Conservation (phyloP, 1,140 invertebrate genomes). For the Bathynomus jamesi region DNA sequence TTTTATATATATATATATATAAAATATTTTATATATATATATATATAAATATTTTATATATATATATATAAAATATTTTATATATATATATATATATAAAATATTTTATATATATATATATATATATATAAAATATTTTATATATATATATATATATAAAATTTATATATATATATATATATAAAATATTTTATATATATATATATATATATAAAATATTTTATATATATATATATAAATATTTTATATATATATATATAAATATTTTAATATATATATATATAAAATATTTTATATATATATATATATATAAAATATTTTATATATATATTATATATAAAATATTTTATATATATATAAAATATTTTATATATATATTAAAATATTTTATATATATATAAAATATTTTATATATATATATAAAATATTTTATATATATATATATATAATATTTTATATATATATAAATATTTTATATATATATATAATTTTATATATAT, state of each 20-base stretch:
- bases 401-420: slow-evolving; percentile 5
- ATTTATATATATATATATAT: slow-evolving; percentile 8
- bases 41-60: slow-evolving; percentile 7
- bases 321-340: neutral
- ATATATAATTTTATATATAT: slow-evolving; percentile 8
- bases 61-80: neutral
- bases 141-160: neutral
- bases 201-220: slow-evolving; percentile 6
- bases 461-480: slow-evolving; percentile 5
- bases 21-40: neutral
- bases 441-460: slow-evolving; percentile 10
- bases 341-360: neutral
- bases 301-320: neutral
- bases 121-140: neutral
- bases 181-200: slow-evolving; percentile 7
- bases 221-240: slow-evolving; percentile 8
- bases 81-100: slow-evolving; percentile 9
- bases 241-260: neutral
- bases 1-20: neutral
- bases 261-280: neutral
- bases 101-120: neutral
- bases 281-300: neutral
- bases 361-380: neutral
- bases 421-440: slow-evolving; percentile 9
- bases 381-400: neutral